These are phyloP conservation scores for Sinodicranocentrus sp. DNA, from an alignment of 2,888 invertebrate genomes.

Conservation along the genomic window DNA sequence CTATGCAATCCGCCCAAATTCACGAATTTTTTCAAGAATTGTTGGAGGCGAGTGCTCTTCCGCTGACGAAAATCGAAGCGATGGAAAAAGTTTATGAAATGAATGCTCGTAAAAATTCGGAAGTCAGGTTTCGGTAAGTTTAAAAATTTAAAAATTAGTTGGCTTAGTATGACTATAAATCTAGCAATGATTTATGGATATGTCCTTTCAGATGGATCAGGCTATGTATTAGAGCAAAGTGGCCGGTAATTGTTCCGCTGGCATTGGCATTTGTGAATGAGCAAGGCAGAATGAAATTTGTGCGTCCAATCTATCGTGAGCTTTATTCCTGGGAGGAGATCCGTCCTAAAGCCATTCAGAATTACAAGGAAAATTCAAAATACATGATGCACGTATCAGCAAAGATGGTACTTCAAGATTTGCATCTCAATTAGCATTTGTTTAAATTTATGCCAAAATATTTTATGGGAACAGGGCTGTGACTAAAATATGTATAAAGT, in stretches of 20 bases:
- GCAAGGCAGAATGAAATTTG: conserved; percentile 92
- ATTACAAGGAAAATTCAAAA: conserved; percentile 84
- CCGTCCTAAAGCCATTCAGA: conserved; percentile 84
- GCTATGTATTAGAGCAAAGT: conserved; percentile 85
- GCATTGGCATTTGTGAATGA: conserved; percentile 88
- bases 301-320: conserved; percentile 80
- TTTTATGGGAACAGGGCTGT: too few relatives aligned
- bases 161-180: not conserved
- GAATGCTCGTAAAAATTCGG: conserved; percentile 85
- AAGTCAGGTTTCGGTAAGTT: conserved; percentile 83
- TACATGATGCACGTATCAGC: conserved; percentile 92
- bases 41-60: conserved; percentile 81
- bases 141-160: conserved; percentile 22
- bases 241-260: conserved; percentile 83
- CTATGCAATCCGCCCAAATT: conserved; percentile 83
- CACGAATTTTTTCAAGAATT: conserved; percentile 85
- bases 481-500: too few relatives aligned
- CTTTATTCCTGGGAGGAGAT: conserved; percentile 88
- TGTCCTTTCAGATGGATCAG: conserved; percentile 90
- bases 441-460: too few relatives aligned
- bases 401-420: conserved; percentile 86
- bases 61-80: conserved; percentile 82
- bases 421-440: conserved; percentile 81
- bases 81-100: conserved; percentile 85
- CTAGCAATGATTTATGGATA: conserved; percentile 43